Conservation (phyloP, 1,140 invertebrate genomes). For the Magallana angulata region DNA sequence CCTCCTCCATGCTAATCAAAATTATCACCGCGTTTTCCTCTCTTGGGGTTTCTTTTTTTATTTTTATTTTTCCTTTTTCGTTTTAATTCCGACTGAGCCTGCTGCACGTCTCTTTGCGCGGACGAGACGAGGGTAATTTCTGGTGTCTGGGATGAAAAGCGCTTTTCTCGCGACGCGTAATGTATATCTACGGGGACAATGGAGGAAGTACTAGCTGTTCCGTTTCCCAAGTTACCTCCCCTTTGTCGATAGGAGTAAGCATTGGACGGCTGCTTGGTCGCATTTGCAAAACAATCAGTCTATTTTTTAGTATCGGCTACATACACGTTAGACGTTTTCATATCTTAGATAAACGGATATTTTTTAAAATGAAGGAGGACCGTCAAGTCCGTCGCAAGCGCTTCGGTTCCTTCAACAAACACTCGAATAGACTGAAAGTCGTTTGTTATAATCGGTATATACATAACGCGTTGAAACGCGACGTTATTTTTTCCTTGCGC, state of each 20-base stretch:
- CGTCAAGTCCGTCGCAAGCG: background rate
- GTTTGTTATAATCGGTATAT: background rate
- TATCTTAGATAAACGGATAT: background rate
- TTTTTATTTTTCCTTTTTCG: background rate
- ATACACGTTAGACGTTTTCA: too few species aligned
- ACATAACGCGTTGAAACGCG: background rate
- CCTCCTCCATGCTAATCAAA: background rate
- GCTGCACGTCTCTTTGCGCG: background rate
- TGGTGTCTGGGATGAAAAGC: too few species aligned
- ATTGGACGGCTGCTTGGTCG: background rate
- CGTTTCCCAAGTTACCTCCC: background rate
- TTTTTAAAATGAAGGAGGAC: background rate
- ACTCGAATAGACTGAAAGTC: background rate
- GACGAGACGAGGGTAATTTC: background rate
- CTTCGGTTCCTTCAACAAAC: background rate
- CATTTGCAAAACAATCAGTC: background rate
- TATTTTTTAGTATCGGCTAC: too few species aligned
- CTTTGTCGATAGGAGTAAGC: background rate
- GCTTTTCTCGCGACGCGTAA: background rate
- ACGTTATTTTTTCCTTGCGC: background rate
- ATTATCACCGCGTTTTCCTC: background rate
- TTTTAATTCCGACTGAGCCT: slow-evolving; percentile 16
- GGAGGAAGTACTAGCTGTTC: background rate
- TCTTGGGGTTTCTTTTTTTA: background rate
- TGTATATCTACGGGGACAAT: background rate